Conservation (phyloP, 2,888 invertebrate genomes). For the Idaea dimidiata region DNA sequence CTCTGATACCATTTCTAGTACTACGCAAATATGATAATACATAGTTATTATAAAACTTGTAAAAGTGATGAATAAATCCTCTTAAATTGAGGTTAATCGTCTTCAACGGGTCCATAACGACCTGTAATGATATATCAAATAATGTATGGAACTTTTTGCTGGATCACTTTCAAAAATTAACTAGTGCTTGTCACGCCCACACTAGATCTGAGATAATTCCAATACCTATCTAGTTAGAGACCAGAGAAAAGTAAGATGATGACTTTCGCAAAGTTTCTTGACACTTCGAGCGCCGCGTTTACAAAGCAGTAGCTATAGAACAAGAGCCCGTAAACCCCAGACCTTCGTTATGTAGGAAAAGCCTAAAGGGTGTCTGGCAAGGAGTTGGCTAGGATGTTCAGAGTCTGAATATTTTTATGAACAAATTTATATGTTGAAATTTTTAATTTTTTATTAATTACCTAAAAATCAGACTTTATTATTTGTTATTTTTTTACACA, state of each 20-base stretch:
- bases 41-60: slow-evolving; percentile 22
- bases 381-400: no score
- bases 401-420: no score
- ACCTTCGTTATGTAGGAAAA: no score
- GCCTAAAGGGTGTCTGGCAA: no score
- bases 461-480: no score
- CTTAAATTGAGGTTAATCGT: slow-evolving; percentile 53
- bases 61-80: slow-evolving; percentile 44
- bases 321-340: no score
- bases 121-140: slow-evolving; percentile 44
- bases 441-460: no score
- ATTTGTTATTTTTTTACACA: no score
- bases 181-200: slow-evolving; percentile 20
- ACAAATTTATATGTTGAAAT: no score
- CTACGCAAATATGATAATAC: slow-evolving; percentile 19
- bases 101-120: slow-evolving; percentile 44
- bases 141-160: slow-evolving; percentile 31
- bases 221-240: slow-evolving; percentile 5
- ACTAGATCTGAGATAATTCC: slow-evolving; percentile 11
- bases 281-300: slow-evolving; percentile 4
- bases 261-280: neutral
- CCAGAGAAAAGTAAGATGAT: slow-evolving; percentile 15
- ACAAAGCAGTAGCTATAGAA: neutral
- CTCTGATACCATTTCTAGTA: slow-evolving; percentile 7
- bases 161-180: slow-evolving; percentile 27